These are phyloP conservation scores for Umimayanthus kanabou DNA, from an alignment of 92 coral and sea anemone species.

Conservation along the genomic window DNA sequence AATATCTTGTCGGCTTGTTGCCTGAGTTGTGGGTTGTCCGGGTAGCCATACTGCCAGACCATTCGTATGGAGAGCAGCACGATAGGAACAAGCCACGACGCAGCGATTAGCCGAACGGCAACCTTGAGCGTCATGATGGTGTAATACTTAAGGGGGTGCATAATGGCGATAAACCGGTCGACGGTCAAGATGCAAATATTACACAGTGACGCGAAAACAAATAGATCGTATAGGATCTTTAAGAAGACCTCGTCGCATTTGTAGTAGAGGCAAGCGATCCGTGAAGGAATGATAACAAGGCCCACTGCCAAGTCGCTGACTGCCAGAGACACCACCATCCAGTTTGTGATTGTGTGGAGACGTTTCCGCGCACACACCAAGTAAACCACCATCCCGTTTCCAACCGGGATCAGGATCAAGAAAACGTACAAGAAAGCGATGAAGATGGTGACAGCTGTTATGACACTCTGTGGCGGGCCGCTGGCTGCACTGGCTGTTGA, in stretches of 20 bases:
- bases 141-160: constrained; percentile 52
- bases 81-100: constrained; percentile 74
- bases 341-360: constrained; percentile 75
- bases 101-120: constrained; percentile 56
- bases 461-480: constrained; percentile 25
- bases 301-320: constrained; percentile 77
- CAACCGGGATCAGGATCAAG: constrained; percentile 56
- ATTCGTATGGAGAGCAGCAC: constrained; percentile 62
- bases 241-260: constrained; percentile 67
- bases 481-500: not conserved
- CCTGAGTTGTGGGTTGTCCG: constrained; percentile 49
- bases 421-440: constrained; percentile 56
- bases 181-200: constrained; percentile 79
- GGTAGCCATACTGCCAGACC: constrained; percentile 70
- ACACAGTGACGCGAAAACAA: constrained; percentile 78
- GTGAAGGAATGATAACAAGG: constrained; percentile 72
- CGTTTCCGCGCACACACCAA: constrained; percentile 66
- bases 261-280: constrained; percentile 65
- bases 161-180: constrained; percentile 58
- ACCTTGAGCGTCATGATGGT: constrained; percentile 40
- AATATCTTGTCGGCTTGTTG: constrained; percentile 68
- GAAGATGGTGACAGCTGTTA: constrained; percentile 44
- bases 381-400: constrained; percentile 71
- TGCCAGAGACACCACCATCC: constrained; percentile 75
- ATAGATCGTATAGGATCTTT: constrained; percentile 73